Conservation (phyloP, 2,797 vertebrate species). For the Sparus aurata region DNA sequence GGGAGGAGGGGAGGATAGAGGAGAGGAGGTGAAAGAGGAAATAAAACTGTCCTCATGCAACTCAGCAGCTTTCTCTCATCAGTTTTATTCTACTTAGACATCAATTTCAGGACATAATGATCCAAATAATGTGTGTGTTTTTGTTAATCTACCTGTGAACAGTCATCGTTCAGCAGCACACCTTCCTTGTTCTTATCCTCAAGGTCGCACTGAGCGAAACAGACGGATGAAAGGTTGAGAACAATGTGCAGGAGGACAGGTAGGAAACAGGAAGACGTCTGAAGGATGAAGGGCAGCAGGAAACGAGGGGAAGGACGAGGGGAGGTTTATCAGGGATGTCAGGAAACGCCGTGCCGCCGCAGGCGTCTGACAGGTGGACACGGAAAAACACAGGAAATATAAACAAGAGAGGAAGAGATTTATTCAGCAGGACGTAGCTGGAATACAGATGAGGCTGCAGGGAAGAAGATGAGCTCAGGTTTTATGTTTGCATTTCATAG, state of each 20-base stretch:
- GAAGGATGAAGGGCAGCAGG: conserved; percentile 14
- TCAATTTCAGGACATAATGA: too few species aligned
- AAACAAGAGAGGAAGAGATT: not conserved
- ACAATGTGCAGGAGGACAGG: not conserved
- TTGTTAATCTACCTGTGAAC: not conserved
- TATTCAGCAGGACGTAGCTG: not conserved
- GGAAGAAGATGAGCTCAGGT: not conserved
- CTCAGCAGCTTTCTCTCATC: not conserved
- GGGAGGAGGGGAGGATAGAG: too few species aligned
- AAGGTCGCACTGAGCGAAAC: not conserved
- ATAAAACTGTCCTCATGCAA: not conserved
- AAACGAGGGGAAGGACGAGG: not conserved
- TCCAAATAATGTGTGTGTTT: not conserved
- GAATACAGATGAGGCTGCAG: conserved; percentile 23
- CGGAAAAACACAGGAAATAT: not conserved
- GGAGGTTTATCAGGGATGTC: not conserved
- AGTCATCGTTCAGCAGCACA: too few species aligned
- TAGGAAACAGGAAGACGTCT: not conserved
- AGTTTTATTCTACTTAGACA: not conserved
- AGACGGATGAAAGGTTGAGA: not conserved
- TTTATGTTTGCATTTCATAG: too few species aligned
- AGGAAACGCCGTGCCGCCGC: not conserved
- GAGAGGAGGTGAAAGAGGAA: not conserved
- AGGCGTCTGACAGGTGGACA: not conserved
- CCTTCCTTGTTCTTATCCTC: not conserved